Evolutionary conservation across 2,113 vertebrate species (phyloP).

Genomic region (Puntigrus tetrazona): DNA sequence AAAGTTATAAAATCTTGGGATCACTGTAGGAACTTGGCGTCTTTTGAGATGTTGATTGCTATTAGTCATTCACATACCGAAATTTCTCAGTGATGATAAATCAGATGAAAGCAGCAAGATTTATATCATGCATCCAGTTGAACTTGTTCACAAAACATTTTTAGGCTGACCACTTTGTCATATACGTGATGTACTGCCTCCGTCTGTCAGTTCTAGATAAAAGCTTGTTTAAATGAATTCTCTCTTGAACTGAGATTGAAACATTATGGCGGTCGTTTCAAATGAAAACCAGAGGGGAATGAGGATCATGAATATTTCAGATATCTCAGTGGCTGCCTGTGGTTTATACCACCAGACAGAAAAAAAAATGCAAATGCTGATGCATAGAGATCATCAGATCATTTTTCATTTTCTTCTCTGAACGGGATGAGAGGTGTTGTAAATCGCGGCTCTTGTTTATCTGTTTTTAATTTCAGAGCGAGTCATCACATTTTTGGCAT

Average conservation of each 20-base stretch:
- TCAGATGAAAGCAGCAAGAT: background rate
- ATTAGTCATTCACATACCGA: background rate
- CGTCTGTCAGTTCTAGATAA: constrained; percentile 22
- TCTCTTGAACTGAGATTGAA: constrained; percentile 3
- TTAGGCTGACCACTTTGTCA: background rate
- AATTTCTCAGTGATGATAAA: background rate
- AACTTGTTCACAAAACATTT: constrained; percentile 4
- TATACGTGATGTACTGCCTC: constrained; percentile 7
- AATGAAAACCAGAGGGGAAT: background rate
- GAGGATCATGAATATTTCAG: constrained; percentile 40
- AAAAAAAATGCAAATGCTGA: constrained; percentile 21
- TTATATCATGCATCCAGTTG: background rate
- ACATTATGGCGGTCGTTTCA: constrained; percentile 2
- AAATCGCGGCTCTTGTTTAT: constrained; percentile 16
- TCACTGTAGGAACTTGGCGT: background rate
- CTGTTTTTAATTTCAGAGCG: constrained; percentile 3
- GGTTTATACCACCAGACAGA: constrained; percentile 2
- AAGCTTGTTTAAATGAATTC: constrained; percentile 21
- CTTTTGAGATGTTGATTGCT: background rate
- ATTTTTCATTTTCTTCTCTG: background rate
- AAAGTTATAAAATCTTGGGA: background rate
- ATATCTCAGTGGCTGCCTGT: constrained; percentile 21
- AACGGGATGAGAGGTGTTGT: background rate
- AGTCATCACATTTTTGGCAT: background rate
- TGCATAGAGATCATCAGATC: background rate